These are phyloP conservation scores for Pluvianellus socialis DNA, from an alignment of 2,113 vertebrate genomes.

Conservation along the genomic window DNA sequence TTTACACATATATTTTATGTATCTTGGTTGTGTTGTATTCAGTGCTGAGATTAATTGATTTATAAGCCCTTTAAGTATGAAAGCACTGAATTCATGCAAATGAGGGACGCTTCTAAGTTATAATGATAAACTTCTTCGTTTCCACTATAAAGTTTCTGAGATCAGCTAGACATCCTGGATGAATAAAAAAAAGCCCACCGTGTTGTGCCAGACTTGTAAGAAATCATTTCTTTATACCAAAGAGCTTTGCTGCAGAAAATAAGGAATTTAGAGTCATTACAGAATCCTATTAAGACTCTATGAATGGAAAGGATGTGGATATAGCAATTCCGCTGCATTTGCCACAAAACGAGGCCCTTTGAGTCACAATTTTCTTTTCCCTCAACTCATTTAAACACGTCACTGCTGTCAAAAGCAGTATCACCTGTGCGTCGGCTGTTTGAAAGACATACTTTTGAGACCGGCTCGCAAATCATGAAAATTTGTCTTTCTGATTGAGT, in stretches of 20 bases:
- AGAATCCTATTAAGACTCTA: not conserved
- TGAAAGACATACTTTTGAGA: slow-evolving; percentile 8
- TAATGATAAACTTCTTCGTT: not conserved
- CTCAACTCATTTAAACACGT: slow-evolving; percentile 5
- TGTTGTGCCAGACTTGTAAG: not conserved
- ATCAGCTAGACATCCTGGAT: not conserved
- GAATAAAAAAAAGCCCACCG: not conserved
- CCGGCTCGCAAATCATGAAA: slow-evolving; percentile 46
- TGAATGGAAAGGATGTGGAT: not conserved
- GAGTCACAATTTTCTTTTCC: slow-evolving; percentile 36
- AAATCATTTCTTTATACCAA: not conserved
- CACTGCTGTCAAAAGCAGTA: slow-evolving; percentile 15
- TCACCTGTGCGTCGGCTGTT: not conserved
- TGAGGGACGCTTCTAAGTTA: not conserved
- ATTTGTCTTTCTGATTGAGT: slow-evolving; percentile 39
- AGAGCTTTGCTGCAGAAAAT: not conserved
- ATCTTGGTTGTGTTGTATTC: not conserved
- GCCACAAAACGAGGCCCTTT: not conserved
- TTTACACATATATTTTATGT: not conserved
- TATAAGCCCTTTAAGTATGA: not conserved
- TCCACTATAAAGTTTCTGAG: not conserved
- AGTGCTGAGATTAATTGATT: not conserved
- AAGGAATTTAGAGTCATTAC: not conserved
- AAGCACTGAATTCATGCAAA: not conserved
- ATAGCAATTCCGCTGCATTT: not conserved